phyloP scores from a whole-genome alignment of 2,113 vertebrate species.

The Callorhinus ursinus region DNA sequence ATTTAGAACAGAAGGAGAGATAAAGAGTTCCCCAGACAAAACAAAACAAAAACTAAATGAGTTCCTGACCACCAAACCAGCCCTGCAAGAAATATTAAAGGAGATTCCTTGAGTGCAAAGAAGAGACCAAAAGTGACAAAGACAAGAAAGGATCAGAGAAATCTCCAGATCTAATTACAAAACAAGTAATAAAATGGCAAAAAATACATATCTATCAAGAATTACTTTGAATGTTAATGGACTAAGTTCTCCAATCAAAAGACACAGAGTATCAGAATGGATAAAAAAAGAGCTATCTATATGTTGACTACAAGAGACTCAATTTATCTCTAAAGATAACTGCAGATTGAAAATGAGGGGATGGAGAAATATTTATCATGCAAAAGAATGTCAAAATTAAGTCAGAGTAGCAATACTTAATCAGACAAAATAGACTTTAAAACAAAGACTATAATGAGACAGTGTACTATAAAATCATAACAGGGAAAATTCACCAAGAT shows the following conservation, averaged over 20 bases:
- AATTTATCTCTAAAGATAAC: neutral
- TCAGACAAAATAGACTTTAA: neutral
- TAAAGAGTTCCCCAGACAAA: neutral
- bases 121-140: neutral
- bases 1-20: neutral
- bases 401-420: neutral
- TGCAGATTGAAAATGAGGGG: neutral
- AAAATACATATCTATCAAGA: neutral
- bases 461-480: neutral
- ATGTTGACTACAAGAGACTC: neutral
- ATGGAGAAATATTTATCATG: neutral
- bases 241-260: neutral
- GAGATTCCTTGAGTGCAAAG: neutral
- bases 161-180: neutral
- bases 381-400: neutral
- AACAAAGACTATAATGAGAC: neutral
- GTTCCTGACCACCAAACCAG: neutral
- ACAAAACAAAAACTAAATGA: neutral
- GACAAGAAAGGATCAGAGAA: neutral
- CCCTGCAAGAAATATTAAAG: neutral
- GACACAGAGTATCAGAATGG: neutral
- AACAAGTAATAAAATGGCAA: neutral
- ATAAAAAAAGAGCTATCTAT: neutral
- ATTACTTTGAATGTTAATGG: neutral
- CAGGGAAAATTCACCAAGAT: neutral